These are phyloP conservation scores for Littorina saxatilis DNA, from an alignment of 1,140 invertebrate species.

Conservation along the genomic window DNA sequence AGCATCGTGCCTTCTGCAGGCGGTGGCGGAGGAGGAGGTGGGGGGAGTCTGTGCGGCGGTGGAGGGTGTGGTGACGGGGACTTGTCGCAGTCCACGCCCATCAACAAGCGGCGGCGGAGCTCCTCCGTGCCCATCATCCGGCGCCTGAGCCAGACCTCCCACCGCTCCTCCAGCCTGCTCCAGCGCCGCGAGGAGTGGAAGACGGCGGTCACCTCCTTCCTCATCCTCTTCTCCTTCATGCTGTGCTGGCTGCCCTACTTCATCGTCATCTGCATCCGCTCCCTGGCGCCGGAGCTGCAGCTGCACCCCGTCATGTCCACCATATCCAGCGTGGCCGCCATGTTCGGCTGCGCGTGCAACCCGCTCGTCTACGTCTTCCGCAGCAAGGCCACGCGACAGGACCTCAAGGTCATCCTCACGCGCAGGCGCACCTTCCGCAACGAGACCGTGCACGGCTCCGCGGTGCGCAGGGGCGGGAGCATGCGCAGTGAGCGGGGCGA, in stretches of 20 bases:
- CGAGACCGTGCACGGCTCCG: conserved; percentile 20
- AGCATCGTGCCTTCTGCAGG: conserved; percentile 75
- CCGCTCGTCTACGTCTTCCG: conserved; percentile 80
- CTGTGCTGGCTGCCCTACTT: conserved; percentile 80
- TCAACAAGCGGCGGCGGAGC: conserved; percentile 61
- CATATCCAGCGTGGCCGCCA: conserved; percentile 68
- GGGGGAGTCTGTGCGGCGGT: no score
- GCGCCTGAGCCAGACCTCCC: conserved; percentile 66
- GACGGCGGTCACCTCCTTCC: conserved; percentile 78
- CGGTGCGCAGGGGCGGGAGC: conserved; percentile 19
- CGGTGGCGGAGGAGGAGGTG: conserved; percentile 19
- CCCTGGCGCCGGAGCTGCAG: conserved; percentile 60
- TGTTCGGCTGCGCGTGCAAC: conserved; percentile 75
- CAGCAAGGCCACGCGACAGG: conserved; percentile 75
- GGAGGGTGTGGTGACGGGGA: conserved; percentile 38
- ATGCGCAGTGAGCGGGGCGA: not conserved
- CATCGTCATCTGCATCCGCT: conserved; percentile 70
- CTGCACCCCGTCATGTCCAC: conserved; percentile 58
- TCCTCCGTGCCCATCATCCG: conserved; percentile 65
- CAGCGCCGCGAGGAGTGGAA: conserved; percentile 78
- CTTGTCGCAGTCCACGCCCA: conserved; percentile 45
- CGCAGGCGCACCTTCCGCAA: conserved; percentile 32
- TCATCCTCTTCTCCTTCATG: conserved; percentile 78
- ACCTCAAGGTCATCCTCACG: conserved; percentile 56
- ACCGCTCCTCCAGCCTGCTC: conserved; percentile 54